Percentiles rank a stretch among this genome's conserved stretches.
These are phyloP conservation scores for Lota lota DNA, from an alignment of 2,113 vertebrate species.

Conservation along the genomic window DNA sequence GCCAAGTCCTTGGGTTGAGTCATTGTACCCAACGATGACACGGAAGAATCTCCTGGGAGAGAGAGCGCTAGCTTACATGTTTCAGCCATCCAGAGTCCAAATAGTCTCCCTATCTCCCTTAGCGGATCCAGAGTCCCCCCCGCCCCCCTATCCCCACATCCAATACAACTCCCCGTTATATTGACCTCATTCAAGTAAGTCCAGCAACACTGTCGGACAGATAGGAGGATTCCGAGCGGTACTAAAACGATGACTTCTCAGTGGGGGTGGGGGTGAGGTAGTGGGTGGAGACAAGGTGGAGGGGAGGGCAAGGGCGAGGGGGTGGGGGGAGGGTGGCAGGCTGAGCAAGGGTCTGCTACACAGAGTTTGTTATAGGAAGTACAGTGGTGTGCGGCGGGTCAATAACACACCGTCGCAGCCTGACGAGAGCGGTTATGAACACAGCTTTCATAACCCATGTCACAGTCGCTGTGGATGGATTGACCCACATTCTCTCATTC, in stretches of 20 bases:
- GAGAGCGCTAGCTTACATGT: constrained; percentile 18
- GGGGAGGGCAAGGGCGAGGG: constrained; percentile 22
- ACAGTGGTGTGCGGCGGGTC: constrained; percentile 27
- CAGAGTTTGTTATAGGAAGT: constrained; percentile 34
- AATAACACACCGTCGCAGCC: constrained; percentile 28
- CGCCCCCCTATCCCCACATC: background rate
- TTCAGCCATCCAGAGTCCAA: constrained; percentile 11
- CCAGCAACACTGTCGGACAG: constrained; percentile 12
- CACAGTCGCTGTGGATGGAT: constrained; percentile 24
- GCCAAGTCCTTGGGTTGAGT: no score
- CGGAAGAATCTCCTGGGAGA: constrained; percentile 8
- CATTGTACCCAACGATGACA: background rate
- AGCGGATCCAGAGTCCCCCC: background rate
- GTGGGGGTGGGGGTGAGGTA: constrained; percentile 17
- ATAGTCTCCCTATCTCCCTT: constrained; percentile 18
- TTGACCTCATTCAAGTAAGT: constrained; percentile 18
- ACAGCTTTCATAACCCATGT: constrained; percentile 23
- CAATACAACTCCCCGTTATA: background rate
- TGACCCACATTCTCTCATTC: background rate
- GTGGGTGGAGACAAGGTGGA: constrained; percentile 18
- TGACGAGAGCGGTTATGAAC: constrained; percentile 34
- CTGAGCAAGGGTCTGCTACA: constrained; percentile 22
- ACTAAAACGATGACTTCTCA: background rate
- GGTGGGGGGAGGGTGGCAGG: background rate
- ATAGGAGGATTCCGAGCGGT: constrained; percentile 20